A percentile compares a stretch with the other conserved stretches of the same genome.
phyloP scores from a whole-genome alignment of 2,113 vertebrate species.

The Rhombomys opimus region DNA sequence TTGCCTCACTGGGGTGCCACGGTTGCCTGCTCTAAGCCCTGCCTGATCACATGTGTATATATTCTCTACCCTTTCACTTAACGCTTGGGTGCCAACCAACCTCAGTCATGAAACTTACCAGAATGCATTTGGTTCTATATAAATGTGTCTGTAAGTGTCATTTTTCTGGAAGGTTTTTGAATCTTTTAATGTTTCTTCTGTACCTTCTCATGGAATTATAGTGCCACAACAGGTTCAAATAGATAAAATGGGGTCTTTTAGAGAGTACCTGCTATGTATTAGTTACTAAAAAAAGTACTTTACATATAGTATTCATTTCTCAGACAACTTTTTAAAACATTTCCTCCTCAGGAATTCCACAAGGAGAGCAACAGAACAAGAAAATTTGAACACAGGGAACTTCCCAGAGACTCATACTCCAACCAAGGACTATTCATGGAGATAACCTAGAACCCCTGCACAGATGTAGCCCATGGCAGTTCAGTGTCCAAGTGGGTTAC shows the following conservation, averaged over 20 bases:
- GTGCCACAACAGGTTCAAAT: not conserved
- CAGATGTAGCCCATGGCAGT: too few species aligned
- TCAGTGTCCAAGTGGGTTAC: too few species aligned
- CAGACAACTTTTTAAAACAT: not conserved
- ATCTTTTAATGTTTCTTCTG: not conserved
- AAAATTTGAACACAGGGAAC: too few species aligned
- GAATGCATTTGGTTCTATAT: not conserved
- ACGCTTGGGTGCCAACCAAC: not conserved
- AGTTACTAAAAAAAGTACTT: not conserved
- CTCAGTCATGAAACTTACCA: not conserved
- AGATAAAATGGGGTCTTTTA: not conserved
- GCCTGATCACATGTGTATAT: too few species aligned
- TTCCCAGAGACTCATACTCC: too few species aligned
- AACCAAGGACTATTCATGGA: too few species aligned
- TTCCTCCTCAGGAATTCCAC: not conserved
- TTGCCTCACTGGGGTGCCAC: not conserved
- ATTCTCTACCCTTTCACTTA: not conserved
- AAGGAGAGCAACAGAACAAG: too few species aligned
- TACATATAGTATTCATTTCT: slow-evolving; percentile 5
- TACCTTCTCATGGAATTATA: not conserved
- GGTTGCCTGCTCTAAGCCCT: too few species aligned
- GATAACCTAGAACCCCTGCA: too few species aligned
- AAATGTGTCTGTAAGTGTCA: not conserved
- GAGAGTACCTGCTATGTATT: not conserved
- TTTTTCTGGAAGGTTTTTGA: slow-evolving; percentile 26